Percentiles rank a stretch among this genome's conserved stretches.
Evolutionary conservation across 2,797 vertebrate genomes (phyloP).

Genomic region (Syncerus caffer): DNA sequence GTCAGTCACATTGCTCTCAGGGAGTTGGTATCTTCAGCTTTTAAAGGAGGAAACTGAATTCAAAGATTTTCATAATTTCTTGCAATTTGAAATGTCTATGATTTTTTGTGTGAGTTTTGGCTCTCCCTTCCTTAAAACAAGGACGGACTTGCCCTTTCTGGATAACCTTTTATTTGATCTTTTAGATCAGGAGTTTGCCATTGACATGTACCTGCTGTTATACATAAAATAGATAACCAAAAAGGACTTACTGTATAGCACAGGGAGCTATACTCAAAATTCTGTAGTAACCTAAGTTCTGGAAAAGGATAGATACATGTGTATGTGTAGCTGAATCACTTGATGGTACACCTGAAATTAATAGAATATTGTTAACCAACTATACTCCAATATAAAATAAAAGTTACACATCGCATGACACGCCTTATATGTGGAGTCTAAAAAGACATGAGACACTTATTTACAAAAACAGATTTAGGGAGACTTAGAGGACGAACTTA

Average conservation of each 20-base stretch:
- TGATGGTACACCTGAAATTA: background rate
- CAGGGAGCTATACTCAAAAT: background rate
- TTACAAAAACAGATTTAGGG: background rate
- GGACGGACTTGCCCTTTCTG: background rate
- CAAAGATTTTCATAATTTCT: background rate
- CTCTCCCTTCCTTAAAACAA: background rate
- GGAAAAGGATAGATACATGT: background rate
- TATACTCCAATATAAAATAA: background rate
- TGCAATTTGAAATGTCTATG: background rate
- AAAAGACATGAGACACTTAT: background rate
- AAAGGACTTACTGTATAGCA: background rate
- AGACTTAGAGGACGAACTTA: background rate
- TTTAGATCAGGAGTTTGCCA: background rate
- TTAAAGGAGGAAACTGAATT: background rate
- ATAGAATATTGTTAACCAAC: background rate
- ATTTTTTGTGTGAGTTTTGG: background rate
- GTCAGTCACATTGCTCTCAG: background rate
- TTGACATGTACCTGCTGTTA: background rate
- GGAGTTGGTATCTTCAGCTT: background rate
- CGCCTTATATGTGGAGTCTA: background rate
- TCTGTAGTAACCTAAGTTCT: background rate
- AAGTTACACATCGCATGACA: background rate
- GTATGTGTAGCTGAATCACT: background rate
- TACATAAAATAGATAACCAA: background rate
- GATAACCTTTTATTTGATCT: background rate